Conservation (phyloP, 2,888 invertebrate genomes). For the Polymixis lichenea region DNA sequence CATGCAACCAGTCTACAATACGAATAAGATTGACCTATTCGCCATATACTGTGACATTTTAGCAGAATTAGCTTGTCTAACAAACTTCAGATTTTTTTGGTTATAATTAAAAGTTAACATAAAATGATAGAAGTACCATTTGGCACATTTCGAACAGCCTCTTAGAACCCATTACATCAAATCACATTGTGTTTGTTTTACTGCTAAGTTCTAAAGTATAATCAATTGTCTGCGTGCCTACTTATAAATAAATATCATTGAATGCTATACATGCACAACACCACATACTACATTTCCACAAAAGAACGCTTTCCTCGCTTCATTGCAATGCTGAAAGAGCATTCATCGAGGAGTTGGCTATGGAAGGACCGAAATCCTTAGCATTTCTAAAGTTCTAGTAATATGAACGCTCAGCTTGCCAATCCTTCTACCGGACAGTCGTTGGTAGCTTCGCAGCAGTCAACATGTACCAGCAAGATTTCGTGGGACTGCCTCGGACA, state of each 20-base stretch:
- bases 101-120: not conserved
- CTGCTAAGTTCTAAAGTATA: too few relatives aligned
- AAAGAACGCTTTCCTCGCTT: not conserved
- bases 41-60: not conserved
- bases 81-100: not conserved
- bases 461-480: not conserved
- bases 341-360: constrained; percentile 4
- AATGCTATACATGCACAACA: not conserved
- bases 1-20: not conserved
- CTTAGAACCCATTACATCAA: not conserved
- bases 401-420: constrained; percentile 35
- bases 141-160: not conserved
- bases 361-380: constrained; percentile 33
- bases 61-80: not conserved
- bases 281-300: not conserved
- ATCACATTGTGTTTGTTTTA: not conserved
- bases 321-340: not conserved
- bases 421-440: constrained; percentile 31
- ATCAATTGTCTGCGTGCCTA: not conserved
- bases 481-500: not conserved
- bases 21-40: not conserved
- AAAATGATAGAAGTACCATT: not conserved
- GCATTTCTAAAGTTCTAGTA: constrained; percentile 23
- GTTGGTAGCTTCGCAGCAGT: not conserved
- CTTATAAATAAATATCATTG: not conserved